A percentile compares a stretch with the other conserved stretches of the same genome.
Evolutionary conservation across 35 echinoderm and acorn worm genomes (phyloP).

Genomic region (Heliocidaris erythrogramma): DNA sequence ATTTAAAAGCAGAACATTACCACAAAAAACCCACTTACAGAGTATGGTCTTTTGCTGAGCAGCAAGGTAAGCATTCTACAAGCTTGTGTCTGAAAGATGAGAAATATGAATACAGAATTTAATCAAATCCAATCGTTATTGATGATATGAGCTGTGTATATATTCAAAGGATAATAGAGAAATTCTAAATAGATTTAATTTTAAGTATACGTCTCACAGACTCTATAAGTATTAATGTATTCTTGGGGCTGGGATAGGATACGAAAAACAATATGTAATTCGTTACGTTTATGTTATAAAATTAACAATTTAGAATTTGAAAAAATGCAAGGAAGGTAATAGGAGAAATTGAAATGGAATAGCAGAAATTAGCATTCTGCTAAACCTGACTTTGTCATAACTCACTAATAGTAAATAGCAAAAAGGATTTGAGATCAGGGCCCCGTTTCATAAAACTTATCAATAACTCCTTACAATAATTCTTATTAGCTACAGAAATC

Average conservation of each 20-base stretch:
- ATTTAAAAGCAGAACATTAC: neutral
- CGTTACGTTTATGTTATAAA: neutral
- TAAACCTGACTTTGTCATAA: neutral
- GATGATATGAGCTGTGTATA: neutral
- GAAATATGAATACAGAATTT: neutral
- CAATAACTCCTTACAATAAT: too few relatives aligned
- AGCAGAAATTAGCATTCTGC: neutral
- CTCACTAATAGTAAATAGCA: neutral
- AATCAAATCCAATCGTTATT: neutral
- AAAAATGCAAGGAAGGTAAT: too few relatives aligned
- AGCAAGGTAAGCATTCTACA: constrained; percentile 54
- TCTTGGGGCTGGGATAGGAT: neutral
- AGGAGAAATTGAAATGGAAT: neutral
- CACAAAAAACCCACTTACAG: neutral
- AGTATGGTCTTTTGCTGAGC: constrained; percentile 45
- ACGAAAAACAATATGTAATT: neutral
- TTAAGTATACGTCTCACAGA: neutral
- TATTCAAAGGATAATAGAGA: neutral
- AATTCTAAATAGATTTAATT: neutral
- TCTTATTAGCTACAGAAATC: too few relatives aligned
- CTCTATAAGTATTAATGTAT: neutral
- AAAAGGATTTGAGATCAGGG: too few relatives aligned
- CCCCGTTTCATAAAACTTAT: too few relatives aligned
- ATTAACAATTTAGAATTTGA: too few relatives aligned
- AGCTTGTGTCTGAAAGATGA: constrained; percentile 56